Conservation (phyloP, 1,140 invertebrate genomes). For the Pentalonia nigronervosa region DNA sequence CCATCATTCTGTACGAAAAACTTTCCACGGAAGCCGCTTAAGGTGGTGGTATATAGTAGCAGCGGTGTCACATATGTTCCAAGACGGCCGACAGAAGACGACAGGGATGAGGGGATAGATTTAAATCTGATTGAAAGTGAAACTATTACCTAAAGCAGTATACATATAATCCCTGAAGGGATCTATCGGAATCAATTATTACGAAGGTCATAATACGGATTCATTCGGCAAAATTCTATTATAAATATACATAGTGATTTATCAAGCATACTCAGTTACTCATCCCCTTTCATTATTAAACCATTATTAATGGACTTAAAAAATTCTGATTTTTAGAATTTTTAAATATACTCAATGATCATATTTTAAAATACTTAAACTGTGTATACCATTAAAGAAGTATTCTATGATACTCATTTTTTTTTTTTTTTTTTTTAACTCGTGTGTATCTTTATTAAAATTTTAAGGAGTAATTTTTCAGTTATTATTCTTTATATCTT, state of each 20-base stretch:
- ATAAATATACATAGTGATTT: neutral
- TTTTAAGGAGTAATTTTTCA: neutral
- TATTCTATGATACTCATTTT: too few relatives aligned
- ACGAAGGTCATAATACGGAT: neutral
- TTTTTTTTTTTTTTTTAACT: too few relatives aligned
- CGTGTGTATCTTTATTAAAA: too few relatives aligned
- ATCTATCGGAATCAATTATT: slow-evolving; percentile 24
- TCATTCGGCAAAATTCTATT: neutral
- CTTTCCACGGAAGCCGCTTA: neutral
- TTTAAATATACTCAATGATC: too few relatives aligned
- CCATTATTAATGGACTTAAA: too few relatives aligned
- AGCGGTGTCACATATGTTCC: neutral
- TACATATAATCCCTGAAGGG: neutral
- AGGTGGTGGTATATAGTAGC: neutral
- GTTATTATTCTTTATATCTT: neutral
- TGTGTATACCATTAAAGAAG: too few relatives aligned
- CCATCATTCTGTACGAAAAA: neutral
- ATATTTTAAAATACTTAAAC: too few relatives aligned
- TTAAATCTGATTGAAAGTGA: slow-evolving; percentile 24
- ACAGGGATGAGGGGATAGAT: neutral
- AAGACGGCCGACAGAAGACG: too few relatives aligned
- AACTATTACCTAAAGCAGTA: slow-evolving; percentile 15
- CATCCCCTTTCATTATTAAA: neutral
- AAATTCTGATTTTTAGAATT: neutral
- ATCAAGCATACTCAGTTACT: neutral